phyloP scores from a whole-genome alignment of 2,113 vertebrate genomes.

The Sterna hirundo region DNA sequence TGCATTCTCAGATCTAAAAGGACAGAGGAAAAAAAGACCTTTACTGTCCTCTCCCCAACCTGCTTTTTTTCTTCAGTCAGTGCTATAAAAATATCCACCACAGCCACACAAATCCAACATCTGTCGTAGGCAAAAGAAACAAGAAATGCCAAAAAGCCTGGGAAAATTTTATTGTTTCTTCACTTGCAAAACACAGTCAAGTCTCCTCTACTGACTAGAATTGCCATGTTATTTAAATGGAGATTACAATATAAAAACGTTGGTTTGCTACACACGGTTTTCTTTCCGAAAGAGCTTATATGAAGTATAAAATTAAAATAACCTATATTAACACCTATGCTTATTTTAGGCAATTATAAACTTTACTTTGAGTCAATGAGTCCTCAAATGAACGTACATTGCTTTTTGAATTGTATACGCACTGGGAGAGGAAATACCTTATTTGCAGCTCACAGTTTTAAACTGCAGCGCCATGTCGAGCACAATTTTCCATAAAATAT shows the following conservation, averaged over 20 bases:
- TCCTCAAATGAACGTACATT: background rate
- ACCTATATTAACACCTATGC: background rate
- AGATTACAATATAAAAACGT: background rate
- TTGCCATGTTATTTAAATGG: background rate
- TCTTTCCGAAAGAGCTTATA: background rate
- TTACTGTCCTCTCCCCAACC: background rate
- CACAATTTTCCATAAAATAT: background rate
- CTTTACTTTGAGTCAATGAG: background rate
- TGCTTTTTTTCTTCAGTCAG: background rate
- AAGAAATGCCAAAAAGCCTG: background rate
- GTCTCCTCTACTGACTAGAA: background rate
- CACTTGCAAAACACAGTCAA: background rate
- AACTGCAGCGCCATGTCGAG: background rate
- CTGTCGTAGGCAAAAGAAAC: background rate
- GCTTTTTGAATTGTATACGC: background rate
- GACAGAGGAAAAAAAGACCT: background rate
- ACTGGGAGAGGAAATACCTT: background rate
- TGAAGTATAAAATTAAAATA: background rate
- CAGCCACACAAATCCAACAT: background rate
- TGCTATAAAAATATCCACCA: background rate
- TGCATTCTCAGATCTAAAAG: background rate
- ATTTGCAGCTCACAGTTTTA: background rate
- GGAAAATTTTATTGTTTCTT: background rate
- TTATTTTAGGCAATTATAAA: background rate
- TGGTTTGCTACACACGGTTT: background rate